Conservation (phyloP, 1,140 invertebrate species). For the Drosophila santomea region DNA sequence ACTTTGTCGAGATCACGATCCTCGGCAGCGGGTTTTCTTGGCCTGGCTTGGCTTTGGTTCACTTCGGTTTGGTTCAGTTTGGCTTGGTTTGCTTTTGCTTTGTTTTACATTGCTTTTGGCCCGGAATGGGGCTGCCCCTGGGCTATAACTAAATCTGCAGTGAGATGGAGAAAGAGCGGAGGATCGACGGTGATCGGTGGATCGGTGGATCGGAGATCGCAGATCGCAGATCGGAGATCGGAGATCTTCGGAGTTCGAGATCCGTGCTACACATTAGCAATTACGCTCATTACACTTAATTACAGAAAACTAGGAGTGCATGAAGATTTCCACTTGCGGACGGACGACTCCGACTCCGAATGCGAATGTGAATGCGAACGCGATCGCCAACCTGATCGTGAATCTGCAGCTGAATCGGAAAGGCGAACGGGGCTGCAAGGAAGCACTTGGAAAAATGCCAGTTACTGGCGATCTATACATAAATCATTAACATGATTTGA, state of each 20-base stretch:
- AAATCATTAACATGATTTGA: too few relatives aligned
- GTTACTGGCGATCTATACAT: neutral
- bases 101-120: constrained; percentile 2
- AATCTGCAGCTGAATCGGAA: constrained; percentile 25
- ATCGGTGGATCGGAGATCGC: constrained; percentile 36
- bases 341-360: constrained; percentile 19
- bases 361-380: constrained; percentile 38
- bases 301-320: constrained; percentile 84
- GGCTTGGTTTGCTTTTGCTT: neutral
- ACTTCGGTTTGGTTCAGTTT: neutral
- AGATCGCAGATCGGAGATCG: constrained; percentile 15
- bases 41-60: neutral
- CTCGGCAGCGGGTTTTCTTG: neutral
- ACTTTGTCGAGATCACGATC: constrained; percentile 57
- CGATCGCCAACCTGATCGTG: constrained; percentile 36
- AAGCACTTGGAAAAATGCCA: neutral
- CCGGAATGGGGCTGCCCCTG: constrained; percentile 24
- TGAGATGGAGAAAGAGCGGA: constrained; percentile 7
- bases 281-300: constrained; percentile 85
- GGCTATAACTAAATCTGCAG: constrained; percentile 69
- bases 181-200: neutral
- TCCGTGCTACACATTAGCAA: constrained; percentile 83
- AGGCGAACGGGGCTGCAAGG: constrained; percentile 7
- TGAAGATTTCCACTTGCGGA: constrained; percentile 79
- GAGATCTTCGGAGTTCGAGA: constrained; percentile 51